Conservation (phyloP, 2,888 invertebrate genomes). For the Coenonympha glycerion region DNA sequence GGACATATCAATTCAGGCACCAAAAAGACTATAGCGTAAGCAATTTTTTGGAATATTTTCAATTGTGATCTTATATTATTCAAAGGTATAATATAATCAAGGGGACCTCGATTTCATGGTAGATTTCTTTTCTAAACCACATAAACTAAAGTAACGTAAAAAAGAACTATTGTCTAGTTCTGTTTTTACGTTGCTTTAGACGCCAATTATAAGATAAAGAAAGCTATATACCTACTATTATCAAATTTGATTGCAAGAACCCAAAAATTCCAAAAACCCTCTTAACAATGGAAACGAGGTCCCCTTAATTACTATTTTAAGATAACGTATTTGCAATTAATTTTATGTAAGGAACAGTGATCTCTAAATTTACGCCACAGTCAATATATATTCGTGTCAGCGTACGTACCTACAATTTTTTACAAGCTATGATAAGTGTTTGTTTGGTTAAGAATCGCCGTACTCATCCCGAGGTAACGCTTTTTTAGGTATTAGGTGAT, state of each 20-base stretch:
- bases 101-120: constrained; percentile 25
- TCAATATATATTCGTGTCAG: constrained; percentile 35
- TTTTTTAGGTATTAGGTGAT: constrained; percentile 52
- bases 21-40: constrained; percentile 72
- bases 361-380: constrained; percentile 45
- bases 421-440: constrained; percentile 38
- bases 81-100: constrained; percentile 28
- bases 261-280: background rate
- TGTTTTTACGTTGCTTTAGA: no score
- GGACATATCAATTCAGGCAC: constrained; percentile 75
- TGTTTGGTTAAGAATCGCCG: constrained; percentile 38
- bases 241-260: background rate
- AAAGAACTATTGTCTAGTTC: no score
- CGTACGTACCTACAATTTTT: constrained; percentile 50
- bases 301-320: constrained; percentile 40
- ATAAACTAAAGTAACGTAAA: no score
- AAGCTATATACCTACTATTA: background rate
- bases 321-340: constrained; percentile 45
- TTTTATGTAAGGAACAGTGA: constrained; percentile 45
- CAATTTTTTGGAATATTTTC: constrained; percentile 54
- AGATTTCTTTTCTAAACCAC: background rate
- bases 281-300: constrained; percentile 20
- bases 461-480: constrained; percentile 47
- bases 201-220: background rate
- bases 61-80: constrained; percentile 54